These are phyloP conservation scores for Anastrepha obliqua DNA, from an alignment of 1,140 invertebrate species.

Conservation along the genomic window DNA sequence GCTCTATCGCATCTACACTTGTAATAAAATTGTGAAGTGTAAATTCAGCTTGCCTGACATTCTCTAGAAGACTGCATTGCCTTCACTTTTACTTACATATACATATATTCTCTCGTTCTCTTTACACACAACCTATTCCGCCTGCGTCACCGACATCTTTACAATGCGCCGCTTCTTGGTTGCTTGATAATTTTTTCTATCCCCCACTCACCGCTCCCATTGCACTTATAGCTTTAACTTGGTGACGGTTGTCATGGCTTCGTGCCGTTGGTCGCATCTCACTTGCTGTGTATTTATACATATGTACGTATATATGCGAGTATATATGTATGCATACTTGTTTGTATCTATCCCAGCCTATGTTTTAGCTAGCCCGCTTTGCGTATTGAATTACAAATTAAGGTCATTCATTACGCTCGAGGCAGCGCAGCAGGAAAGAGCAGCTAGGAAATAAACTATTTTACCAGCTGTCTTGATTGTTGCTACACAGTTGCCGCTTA, in stretches of 20 bases:
- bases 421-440: not conserved
- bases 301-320: not conserved
- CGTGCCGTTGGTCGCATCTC: not conserved
- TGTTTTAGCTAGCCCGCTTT: not conserved
- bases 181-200: not conserved
- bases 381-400: conserved; percentile 51
- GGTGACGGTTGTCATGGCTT: no score
- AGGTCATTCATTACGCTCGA: conserved; percentile 25
- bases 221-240: not conserved
- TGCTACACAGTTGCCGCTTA: not conserved
- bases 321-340: not conserved
- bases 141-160: not conserved
- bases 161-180: not conserved
- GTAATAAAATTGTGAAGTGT: not conserved
- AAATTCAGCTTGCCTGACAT: not conserved
- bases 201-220: not conserved
- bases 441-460: conserved; percentile 29
- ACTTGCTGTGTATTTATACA: not conserved
- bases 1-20: not conserved
- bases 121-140: no score
- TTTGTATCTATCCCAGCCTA: not conserved
- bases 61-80: not conserved
- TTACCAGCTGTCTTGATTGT: not conserved
- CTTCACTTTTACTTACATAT: not conserved
- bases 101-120: not conserved